Evolutionary conservation across 53 echinoderm and acorn worm species (phyloP).

Genomic region (Hippasteria phrygiana): DNA sequence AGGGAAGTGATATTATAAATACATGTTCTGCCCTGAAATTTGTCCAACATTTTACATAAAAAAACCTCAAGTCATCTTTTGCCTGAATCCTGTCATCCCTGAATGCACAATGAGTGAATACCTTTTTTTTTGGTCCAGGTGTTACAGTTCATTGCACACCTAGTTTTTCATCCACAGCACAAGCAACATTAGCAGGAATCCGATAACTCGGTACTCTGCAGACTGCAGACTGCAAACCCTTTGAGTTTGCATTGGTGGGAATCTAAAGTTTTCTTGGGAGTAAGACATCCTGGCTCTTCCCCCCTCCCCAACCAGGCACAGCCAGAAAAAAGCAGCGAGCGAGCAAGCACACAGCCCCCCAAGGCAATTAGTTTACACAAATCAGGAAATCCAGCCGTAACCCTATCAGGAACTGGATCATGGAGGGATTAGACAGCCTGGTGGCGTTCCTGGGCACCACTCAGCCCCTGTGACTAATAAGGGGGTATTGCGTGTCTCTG

Average conservation of each 20-base stretch:
- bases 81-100: too few species aligned
- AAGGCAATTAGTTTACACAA: slow-evolving; percentile 35
- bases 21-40: too few species aligned
- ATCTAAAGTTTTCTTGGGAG: neutral
- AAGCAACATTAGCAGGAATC: neutral
- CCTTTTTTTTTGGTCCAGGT: too few species aligned
- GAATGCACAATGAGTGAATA: too few species aligned
- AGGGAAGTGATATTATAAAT: too few species aligned
- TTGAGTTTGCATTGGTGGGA: slow-evolving; percentile 11
- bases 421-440: slow-evolving; percentile 1
- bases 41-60: too few species aligned
- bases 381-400: slow-evolving; percentile 52
- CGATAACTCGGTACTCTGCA: neutral
- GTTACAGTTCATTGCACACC: too few species aligned
- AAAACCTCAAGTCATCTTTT: too few species aligned
- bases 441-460: slow-evolving; percentile 8
- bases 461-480: neutral
- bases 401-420: slow-evolving; percentile 40
- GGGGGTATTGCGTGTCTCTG: neutral
- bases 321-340: neutral
- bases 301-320: too few species aligned
- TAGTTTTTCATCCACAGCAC: neutral
- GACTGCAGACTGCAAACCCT: neutral
- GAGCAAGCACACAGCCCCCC: neutral
- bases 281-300: too few species aligned